Percentiles rank a stretch among this genome's conserved stretches.
Evolutionary conservation across 1,140 invertebrate genomes (phyloP).

Genomic region (Oryctes rhinoceros): DNA sequence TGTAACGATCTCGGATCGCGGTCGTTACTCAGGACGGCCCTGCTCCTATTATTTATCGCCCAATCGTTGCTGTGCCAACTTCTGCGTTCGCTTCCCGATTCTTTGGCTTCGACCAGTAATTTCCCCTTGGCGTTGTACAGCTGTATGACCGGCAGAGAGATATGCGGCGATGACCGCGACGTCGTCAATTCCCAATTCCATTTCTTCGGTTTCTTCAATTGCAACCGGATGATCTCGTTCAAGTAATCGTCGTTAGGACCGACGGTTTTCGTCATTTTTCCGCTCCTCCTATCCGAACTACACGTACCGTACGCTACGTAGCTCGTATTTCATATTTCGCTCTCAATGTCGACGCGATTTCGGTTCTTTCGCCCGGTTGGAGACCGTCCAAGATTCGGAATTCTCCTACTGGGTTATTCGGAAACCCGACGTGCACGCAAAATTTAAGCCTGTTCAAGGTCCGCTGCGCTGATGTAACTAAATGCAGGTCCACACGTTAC

Average conservation of each 20-base stretch:
- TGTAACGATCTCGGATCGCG: slow-evolving; percentile 32
- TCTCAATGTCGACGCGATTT: slow-evolving; percentile 5
- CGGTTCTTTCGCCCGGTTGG: background rate
- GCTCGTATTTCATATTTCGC: background rate
- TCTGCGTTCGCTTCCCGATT: slow-evolving; percentile 49
- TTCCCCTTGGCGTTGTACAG: slow-evolving; percentile 62
- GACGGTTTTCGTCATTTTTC: slow-evolving; percentile 16
- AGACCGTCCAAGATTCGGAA: slow-evolving; percentile 14
- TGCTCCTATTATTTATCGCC: slow-evolving; percentile 12
- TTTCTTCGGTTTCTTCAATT: slow-evolving; percentile 62
- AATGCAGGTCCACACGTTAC: background rate
- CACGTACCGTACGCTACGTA: background rate
- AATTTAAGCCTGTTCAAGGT: slow-evolving; percentile 29
- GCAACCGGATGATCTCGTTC: slow-evolving; percentile 58
- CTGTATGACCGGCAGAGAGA: slow-evolving; percentile 62
- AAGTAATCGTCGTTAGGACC: background rate
- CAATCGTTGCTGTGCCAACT: slow-evolving; percentile 48
- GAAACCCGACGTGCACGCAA: background rate
- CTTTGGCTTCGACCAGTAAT: slow-evolving; percentile 61
- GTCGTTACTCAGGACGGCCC: background rate
- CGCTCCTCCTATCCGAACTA: no score
- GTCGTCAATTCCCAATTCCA: slow-evolving; percentile 67
- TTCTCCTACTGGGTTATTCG: background rate
- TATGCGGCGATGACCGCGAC: slow-evolving; percentile 64
- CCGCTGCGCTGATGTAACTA: background rate